Percentiles rank a stretch among this genome's conserved stretches.
These are phyloP conservation scores for Cossypha dichroa DNA, from an alignment of 2,797 vertebrate species.

Conservation along the genomic window DNA sequence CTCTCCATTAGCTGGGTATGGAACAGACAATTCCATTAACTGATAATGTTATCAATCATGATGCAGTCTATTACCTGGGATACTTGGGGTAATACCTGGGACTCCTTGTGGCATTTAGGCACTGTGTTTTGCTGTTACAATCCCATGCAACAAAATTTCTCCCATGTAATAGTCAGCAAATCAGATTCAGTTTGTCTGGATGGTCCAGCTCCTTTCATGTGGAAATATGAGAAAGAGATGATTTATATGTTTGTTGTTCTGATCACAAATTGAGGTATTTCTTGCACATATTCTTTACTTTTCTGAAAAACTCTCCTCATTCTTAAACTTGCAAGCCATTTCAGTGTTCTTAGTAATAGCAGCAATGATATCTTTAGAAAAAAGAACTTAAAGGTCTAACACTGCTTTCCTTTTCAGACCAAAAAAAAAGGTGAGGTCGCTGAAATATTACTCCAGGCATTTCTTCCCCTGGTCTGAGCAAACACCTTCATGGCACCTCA, in stretches of 20 bases:
- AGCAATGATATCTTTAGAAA: not conserved
- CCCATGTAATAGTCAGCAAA: not conserved
- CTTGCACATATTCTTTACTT: not conserved
- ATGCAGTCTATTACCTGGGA: not conserved
- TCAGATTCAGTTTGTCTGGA: not conserved
- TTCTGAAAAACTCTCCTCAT: not conserved
- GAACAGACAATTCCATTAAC: not conserved
- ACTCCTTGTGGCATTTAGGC: not conserved
- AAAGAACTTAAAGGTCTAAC: not conserved
- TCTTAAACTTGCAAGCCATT: not conserved
- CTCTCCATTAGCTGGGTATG: not conserved
- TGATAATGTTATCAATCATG: not conserved
- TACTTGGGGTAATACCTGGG: not conserved
- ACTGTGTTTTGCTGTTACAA: not conserved
- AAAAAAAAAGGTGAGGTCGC: not conserved
- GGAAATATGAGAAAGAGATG: not conserved
- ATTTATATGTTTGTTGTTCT: not conserved
- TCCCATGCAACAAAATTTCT: not conserved
- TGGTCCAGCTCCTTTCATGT: not conserved
- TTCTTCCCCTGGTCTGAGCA: not conserved
- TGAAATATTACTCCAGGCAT: not conserved
- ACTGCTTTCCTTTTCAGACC: not conserved
- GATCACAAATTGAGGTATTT: not conserved
- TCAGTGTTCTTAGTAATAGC: not conserved
- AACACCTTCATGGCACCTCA: not conserved